phyloP scores from a whole-genome alignment of 2,888 invertebrate species.

The Tortrix viridana region DNA sequence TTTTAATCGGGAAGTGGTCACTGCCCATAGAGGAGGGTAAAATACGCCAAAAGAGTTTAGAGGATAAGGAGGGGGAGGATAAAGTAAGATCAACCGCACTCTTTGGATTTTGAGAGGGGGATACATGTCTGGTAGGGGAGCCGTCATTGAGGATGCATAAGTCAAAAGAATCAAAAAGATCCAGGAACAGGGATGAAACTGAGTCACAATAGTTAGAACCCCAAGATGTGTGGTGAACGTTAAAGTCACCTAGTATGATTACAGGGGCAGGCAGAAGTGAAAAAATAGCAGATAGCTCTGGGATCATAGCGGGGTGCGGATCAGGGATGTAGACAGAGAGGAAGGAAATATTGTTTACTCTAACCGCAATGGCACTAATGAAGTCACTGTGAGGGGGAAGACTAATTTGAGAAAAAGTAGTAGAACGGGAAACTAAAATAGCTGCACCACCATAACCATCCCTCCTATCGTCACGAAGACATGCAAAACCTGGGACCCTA shows the following conservation, averaged over 20 bases:
- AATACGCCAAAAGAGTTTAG: neutral
- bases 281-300: neutral
- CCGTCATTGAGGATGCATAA: neutral
- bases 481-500: conserved; percentile 9
- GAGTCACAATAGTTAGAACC: neutral
- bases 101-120: conserved; percentile 2
- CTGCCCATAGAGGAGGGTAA: neutral
- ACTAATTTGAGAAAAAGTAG: neutral
- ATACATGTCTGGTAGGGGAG: neutral
- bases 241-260: neutral
- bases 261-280: neutral
- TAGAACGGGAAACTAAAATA: neutral
- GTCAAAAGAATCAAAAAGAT: neutral
- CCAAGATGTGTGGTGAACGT: neutral
- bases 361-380: conserved; percentile 2
- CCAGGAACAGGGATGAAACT: neutral
- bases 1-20: conserved; percentile 3
- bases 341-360: conserved; percentile 22
- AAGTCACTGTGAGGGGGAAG: neutral
- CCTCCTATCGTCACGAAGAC: conserved; percentile 3
- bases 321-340: conserved; percentile 27
- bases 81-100: neutral
- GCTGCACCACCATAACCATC: neutral
- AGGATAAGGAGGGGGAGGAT: neutral
- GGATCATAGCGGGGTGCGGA: neutral